Base-by-base conservation (phyloP, 2,113 vertebrate genomes). In the Cheilinus undulatus region DNA sequence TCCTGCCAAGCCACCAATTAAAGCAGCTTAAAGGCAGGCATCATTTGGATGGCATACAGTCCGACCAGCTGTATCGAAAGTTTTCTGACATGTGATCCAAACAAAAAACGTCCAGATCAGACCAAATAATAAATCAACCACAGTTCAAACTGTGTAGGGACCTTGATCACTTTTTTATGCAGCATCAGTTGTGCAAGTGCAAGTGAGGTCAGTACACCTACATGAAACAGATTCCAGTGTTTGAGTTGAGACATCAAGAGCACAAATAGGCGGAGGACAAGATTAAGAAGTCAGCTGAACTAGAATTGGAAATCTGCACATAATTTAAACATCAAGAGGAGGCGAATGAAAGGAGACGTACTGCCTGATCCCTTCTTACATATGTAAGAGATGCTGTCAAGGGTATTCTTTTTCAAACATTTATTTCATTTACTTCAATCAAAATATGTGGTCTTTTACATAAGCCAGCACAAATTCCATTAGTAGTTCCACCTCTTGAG, bases 41-140 rank as follows among this genome's bases (percentile, higher is more conserved):
- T 73, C 22, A 19, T 36, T 43, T 38, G 46, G 58, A 73, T 36
- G 64, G 22, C 20, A 52, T 23, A 52, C n/a, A 59, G 56, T 59
- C 50, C 38, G 56, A 75, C 40, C 30, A 10, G 46, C 43, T 66
- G 24, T 62, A 36, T 32, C 12, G 49, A 57, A 60, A 50, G 43
- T 54, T 75, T 68, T 54, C 52, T 62, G 66, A 66, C 32, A 27
- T 71, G 57, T 52, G 46, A 76, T 42, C 66, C 24, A 59, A 63
- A 69, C 40, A 7, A 14, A 61, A 54, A 14, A 53, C 66, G 45
- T 40, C 71, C 34, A 45, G 45, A 73, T 76, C 32, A 73, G 43
- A 63, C 28, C 4, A 15, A 51, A 66, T 73, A 36, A 63, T 73
- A 36, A 63, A 76, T 66, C 23, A 67, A 36, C 52, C 30, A 24